Conservation (phyloP, 2,113 vertebrate genomes). For the Anser cygnoides region DNA sequence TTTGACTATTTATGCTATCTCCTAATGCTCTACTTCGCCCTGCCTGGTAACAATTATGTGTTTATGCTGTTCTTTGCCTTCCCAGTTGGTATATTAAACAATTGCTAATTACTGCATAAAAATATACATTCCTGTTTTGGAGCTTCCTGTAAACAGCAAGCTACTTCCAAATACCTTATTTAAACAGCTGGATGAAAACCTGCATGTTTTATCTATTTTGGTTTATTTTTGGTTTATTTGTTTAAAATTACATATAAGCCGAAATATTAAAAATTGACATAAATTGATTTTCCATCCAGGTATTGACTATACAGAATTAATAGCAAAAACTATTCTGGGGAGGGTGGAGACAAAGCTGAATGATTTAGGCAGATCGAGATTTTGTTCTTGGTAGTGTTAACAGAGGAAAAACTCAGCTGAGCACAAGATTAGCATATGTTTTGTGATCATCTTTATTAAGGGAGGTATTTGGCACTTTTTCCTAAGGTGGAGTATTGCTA, state of each 20-base stretch:
- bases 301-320: background rate
- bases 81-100: slow-evolving; percentile 76
- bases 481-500: background rate
- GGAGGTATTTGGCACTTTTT: background rate
- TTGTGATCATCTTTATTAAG: background rate
- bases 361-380: background rate
- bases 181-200: slow-evolving; percentile 11
- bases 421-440: background rate
- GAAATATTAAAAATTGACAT: background rate
- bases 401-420: background rate
- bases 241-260: background rate
- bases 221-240: background rate
- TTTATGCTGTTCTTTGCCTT: slow-evolving; percentile 71
- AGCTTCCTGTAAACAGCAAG: slow-evolving; percentile 58
- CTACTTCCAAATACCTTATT: background rate
- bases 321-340: background rate
- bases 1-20: slow-evolving; percentile 84
- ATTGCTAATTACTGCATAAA: slow-evolving; percentile 76
- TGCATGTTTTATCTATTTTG: background rate
- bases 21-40: slow-evolving; percentile 78
- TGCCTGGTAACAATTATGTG: slow-evolving; percentile 83
- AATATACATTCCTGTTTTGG: slow-evolving; percentile 70
- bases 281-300: background rate
- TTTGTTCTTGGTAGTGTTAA: background rate
- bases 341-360: background rate